Conservation (phyloP, 1,140 invertebrate genomes). For the Chironomus striatipennis region DNA sequence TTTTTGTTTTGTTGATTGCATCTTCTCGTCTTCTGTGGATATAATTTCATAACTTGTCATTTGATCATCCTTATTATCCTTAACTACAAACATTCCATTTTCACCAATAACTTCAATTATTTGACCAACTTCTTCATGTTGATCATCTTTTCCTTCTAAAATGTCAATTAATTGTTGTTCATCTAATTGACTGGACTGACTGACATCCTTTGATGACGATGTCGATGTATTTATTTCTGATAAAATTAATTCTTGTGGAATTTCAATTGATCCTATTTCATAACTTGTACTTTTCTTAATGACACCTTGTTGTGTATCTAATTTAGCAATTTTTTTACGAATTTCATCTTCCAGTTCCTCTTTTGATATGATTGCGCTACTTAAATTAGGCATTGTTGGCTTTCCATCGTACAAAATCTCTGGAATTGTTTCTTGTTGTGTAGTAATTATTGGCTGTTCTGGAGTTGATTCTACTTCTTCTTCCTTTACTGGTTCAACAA, state of each 20-base stretch:
- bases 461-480: not conserved
- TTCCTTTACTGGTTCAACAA: not conserved
- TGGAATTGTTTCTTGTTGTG: not conserved
- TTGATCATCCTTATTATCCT: slow-evolving; percentile 30
- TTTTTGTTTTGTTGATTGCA: slow-evolving; percentile 36
- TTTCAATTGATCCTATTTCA: slow-evolving; percentile 1
- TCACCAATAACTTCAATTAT: slow-evolving; percentile 34
- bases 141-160: slow-evolving; percentile 31
- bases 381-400: not conserved
- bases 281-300: not conserved
- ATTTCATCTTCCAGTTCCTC: not conserved
- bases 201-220: not conserved
- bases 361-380: not conserved
- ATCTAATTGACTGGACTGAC: not conserved
- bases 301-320: not conserved
- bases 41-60: slow-evolving; percentile 26
- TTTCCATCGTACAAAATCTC: not conserved
- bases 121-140: slow-evolving; percentile 28
- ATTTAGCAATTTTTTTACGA: not conserved
- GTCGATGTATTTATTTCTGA: not conserved
- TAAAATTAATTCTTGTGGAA: not conserved
- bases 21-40: slow-evolving; percentile 33
- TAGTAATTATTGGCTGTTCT: no score
- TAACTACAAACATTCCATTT: slow-evolving; percentile 38
- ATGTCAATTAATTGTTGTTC: slow-evolving; percentile 35